Conservation (phyloP, 2,113 vertebrate genomes). For the Himantopus leucocephalus region DNA sequence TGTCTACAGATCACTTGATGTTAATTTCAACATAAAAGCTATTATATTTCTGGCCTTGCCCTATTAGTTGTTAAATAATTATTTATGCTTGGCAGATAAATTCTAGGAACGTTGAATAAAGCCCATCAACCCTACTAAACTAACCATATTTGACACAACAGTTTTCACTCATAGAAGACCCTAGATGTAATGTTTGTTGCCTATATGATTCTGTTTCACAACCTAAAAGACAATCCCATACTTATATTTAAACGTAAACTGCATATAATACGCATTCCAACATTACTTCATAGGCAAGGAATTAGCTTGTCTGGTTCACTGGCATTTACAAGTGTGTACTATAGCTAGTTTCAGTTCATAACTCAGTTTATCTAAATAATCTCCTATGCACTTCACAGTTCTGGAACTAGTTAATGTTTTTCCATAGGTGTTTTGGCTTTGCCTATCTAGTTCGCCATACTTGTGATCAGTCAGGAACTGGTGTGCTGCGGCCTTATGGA, state of each 20-base stretch:
- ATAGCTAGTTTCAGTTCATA: conserved; percentile 40
- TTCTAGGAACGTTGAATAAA: conserved; percentile 49
- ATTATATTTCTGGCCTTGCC: conserved; percentile 69
- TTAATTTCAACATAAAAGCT: conserved; percentile 75
- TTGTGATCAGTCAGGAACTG: background rate
- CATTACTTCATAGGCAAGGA: conserved; percentile 58
- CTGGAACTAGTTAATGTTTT: conserved; percentile 43
- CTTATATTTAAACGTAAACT: conserved; percentile 61
- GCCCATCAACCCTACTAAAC: conserved; percentile 62
- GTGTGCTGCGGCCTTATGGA: background rate
- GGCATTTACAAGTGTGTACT: conserved; percentile 56
- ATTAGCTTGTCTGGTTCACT: conserved; percentile 61
- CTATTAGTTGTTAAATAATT: conserved; percentile 76
- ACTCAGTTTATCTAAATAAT: conserved; percentile 65
- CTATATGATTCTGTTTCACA: background rate
- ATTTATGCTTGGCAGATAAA: conserved; percentile 67
- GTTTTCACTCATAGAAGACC: conserved; percentile 41
- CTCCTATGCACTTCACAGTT: conserved; percentile 43
- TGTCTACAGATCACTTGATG: conserved; percentile 69
- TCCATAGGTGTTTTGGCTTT: background rate
- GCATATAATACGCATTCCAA: conserved; percentile 22
- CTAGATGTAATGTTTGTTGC: conserved; percentile 34
- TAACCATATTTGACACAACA: conserved; percentile 70
- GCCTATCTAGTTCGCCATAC: background rate
- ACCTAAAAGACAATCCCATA: conserved; percentile 47